Evolutionary conservation across 2,113 vertebrate species (phyloP).

Genomic region (Entelurus aequoreus): DNA sequence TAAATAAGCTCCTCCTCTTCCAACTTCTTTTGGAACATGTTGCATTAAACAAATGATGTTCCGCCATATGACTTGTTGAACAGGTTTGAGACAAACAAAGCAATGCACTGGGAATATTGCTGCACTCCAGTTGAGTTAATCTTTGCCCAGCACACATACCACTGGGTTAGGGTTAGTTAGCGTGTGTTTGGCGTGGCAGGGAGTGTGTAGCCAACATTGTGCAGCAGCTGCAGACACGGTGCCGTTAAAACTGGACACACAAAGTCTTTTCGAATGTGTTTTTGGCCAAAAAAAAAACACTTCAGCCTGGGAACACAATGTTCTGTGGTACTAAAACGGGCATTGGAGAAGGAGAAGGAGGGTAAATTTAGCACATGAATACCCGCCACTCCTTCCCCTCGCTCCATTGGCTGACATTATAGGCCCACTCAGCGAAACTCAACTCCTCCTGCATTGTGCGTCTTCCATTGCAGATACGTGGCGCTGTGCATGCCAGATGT

Average conservation of each 20-base stretch:
- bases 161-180: too few relatives aligned
- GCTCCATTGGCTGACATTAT: not conserved
- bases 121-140: too few relatives aligned
- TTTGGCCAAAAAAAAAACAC: not conserved
- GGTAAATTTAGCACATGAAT: constrained; percentile 61
- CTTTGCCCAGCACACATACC: too few relatives aligned
- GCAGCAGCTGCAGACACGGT: not conserved
- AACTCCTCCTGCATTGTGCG: constrained; percentile 1
- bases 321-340: constrained; percentile 14
- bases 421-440: not conserved
- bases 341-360: not conserved
- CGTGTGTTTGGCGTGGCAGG: constrained; percentile 1
- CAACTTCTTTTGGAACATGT: too few relatives aligned
- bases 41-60: too few relatives aligned
- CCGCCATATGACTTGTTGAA: too few relatives aligned
- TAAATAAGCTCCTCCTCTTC: too few relatives aligned
- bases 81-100: too few relatives aligned
- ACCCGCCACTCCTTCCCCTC: not conserved
- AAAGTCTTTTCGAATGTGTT: not conserved
- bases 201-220: constrained; percentile 16
- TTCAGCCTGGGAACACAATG: constrained; percentile 26
- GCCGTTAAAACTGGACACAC: constrained; percentile 2
- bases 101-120: too few relatives aligned
- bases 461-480: not conserved
- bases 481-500: not conserved